A percentile compares a stretch with the other conserved stretches of the same genome.
Evolutionary conservation across 2,113 vertebrate genomes (phyloP).

Genomic region (Rynchops niger): DNA sequence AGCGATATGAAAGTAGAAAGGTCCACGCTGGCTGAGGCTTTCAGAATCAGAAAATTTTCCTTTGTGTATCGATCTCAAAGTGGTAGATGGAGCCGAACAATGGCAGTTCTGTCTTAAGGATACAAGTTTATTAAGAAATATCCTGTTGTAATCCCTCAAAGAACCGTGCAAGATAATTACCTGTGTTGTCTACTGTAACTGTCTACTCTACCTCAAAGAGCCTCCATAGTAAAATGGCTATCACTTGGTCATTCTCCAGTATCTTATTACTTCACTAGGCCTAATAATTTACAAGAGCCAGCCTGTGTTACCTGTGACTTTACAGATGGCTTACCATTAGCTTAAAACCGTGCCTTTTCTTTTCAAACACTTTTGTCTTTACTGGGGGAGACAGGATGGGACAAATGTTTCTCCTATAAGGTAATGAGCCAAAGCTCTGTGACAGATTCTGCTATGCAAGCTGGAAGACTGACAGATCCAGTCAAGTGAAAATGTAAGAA

Average conservation of each 20-base stretch:
- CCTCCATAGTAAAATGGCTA: neutral
- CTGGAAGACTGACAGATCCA: neutral
- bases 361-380: neutral
- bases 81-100: neutral
- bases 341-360: neutral
- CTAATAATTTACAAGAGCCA: neutral
- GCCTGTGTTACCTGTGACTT: neutral
- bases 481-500: neutral
- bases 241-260: neutral
- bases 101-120: neutral
- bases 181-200: neutral
- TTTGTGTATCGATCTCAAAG: neutral
- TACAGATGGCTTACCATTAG: neutral
- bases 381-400: neutral
- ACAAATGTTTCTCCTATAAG: neutral
- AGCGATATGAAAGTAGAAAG: neutral
- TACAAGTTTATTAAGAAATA: neutral
- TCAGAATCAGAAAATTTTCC: neutral
- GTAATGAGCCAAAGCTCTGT: neutral
- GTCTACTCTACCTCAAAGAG: neutral
- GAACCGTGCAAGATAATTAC: neutral
- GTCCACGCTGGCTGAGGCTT: neutral
- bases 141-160: neutral
- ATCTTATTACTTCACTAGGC: neutral
- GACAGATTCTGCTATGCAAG: neutral